Evolutionary conservation across 2,888 invertebrate species (phyloP).

Genomic region (Tinea pellionella): DNA sequence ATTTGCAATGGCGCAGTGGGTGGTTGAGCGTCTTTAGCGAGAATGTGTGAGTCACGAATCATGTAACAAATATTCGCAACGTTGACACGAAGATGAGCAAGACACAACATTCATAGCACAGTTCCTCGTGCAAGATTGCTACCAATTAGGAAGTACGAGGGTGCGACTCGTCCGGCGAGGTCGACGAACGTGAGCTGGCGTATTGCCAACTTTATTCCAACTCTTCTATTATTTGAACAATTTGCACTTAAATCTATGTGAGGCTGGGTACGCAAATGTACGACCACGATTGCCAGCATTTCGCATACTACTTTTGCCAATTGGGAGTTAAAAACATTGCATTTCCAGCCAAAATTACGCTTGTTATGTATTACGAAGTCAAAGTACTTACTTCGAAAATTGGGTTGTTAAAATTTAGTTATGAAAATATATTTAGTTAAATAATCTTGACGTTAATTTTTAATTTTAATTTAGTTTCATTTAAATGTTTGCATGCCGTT

Average conservation of each 20-base stretch:
- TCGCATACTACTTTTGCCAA: neutral
- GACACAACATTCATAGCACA: slow-evolving; percentile 16
- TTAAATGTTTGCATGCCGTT: too few relatives aligned
- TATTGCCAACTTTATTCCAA: slow-evolving; percentile 31
- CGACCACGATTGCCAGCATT: slow-evolving; percentile 6
- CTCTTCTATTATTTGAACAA: slow-evolving; percentile 43
- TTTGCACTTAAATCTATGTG: slow-evolving; percentile 32
- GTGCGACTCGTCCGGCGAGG: slow-evolving; percentile 23
- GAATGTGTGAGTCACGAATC: slow-evolving; percentile 25
- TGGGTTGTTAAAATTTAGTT: neutral
- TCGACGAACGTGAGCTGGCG: slow-evolving; percentile 41
- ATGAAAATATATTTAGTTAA: too few relatives aligned
- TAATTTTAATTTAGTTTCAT: too few relatives aligned
- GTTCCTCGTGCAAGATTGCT: slow-evolving; percentile 26
- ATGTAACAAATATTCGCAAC: slow-evolving; percentile 23
- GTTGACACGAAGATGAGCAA: slow-evolving; percentile 19
- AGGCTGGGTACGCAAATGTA: slow-evolving; percentile 10
- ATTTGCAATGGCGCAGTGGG: slow-evolving; percentile 17
- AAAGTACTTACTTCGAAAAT: neutral
- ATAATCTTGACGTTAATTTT: too few relatives aligned
- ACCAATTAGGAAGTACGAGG: slow-evolving; percentile 36
- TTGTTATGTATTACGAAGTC: neutral
- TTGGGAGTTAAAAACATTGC: neutral
- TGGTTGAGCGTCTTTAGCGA: slow-evolving; percentile 18
- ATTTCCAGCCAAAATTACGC: neutral